These are phyloP conservation scores for Carduelis carduelis DNA, from an alignment of 2,797 vertebrate genomes.

Conservation along the genomic window DNA sequence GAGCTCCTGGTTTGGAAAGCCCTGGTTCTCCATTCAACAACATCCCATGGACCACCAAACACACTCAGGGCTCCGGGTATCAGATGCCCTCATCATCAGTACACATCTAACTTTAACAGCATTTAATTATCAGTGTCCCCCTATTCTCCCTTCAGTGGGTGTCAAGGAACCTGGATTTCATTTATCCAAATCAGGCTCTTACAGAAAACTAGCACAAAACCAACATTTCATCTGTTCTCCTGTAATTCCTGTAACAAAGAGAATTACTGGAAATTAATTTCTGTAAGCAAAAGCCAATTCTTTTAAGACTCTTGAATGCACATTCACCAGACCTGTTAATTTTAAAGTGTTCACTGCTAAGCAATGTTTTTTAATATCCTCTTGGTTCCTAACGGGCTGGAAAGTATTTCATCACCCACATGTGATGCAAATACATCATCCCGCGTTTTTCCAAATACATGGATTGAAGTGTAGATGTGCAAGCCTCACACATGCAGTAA, in stretches of 20 bases:
- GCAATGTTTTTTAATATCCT: conserved; percentile 59
- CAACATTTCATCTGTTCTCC: background rate
- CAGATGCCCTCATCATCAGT: fast-evolving
- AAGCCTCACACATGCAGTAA: conserved; percentile 44
- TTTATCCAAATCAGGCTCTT: background rate
- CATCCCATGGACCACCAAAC: background rate
- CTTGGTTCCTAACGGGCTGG: conserved; percentile 49
- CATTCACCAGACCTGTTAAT: background rate
- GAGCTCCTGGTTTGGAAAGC: background rate
- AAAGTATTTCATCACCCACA: conserved; percentile 66
- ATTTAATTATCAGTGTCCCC: background rate
- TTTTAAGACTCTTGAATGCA: background rate
- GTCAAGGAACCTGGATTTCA: background rate
- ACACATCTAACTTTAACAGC: background rate
- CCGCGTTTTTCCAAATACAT: conserved; percentile 30
- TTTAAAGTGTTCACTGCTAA: conserved; percentile 15
- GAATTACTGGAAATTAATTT: conserved; percentile 27
- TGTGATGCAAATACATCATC: conserved; percentile 64
- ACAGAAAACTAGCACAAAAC: background rate
- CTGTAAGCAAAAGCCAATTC: background rate
- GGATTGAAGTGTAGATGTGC: conserved; percentile 52
- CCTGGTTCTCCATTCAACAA: background rate
- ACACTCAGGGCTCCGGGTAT: background rate
- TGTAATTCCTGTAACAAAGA: background rate
- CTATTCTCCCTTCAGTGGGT: background rate